Conservation (phyloP, 2,888 invertebrate genomes). For the Ophioninae sp. region DNA sequence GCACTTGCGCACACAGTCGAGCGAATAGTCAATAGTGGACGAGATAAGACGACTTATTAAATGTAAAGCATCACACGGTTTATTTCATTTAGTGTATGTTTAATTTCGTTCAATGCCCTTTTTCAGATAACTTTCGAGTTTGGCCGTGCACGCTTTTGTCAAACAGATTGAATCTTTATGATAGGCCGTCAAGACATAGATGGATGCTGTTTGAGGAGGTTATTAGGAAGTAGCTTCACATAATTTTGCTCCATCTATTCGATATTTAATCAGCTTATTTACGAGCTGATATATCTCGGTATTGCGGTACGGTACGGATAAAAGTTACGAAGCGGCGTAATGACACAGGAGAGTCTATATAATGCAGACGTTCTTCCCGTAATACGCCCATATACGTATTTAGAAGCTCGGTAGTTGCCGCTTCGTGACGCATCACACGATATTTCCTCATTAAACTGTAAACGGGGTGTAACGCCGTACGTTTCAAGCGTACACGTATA, state of each 20-base stretch:
- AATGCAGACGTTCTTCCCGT: constrained; percentile 31
- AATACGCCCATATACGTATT: constrained; percentile 11
- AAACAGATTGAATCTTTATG: neutral
- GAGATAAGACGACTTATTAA: no score
- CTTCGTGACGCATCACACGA: constrained; percentile 56
- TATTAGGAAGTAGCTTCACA: neutral
- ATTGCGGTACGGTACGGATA: constrained; percentile 9
- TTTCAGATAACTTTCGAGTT: no score
- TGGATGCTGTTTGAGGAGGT: neutral
- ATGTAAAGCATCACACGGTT: no score
- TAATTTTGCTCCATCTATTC: constrained; percentile 13
- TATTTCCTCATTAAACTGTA: constrained; percentile 61
- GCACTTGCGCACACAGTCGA: no score
- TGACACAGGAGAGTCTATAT: constrained; percentile 9
- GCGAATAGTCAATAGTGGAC: no score
- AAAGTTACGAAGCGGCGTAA: constrained; percentile 20
- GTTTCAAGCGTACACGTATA: neutral
- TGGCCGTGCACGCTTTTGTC: no score
- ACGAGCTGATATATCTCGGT: neutral
- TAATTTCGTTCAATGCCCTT: no score
- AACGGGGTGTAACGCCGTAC: neutral
- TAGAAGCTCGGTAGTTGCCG: constrained; percentile 14
- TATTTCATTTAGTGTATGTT: no score
- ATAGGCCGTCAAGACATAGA: neutral
- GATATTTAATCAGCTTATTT: constrained; percentile 36